Base-by-base conservation (phyloP, 1,140 invertebrate species). In the Mycetomoellerius zeteki region DNA sequence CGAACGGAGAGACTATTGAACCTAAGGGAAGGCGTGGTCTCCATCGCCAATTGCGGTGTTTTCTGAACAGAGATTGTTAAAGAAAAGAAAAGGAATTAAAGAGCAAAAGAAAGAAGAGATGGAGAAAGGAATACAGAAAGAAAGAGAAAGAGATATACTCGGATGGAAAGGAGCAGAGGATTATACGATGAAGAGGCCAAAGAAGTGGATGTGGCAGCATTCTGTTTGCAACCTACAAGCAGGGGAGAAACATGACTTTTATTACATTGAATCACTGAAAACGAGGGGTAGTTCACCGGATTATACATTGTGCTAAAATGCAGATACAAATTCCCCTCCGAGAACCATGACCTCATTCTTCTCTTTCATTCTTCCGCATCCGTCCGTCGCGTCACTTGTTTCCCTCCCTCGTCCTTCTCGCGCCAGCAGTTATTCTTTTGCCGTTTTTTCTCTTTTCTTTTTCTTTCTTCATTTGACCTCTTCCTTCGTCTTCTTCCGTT, bases 241-340 rank as follows among this genome's bases (percentile, higher is more conserved):
- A 16, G 2, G 50, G 16, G 8, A 43, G 52, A 65, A 77, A 21
- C 60, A 80, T 16, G 84, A 80, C 62, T 86, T 80, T 86, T 78
- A 86, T 86, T 78, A 67, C 37, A 78, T 78, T 21, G 52, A 86
- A 30, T 69, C 47, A 64, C 50, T 67, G 24, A 33, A 67, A 78
- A 78, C 43, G 30, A 86, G 37, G 24, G n/a, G 50, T 43, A 56
- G 37, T 78, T 78, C 52, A 67, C n/a, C 47, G 60, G 73, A 67
- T 85, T 86, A 86, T 56, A 86, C 71, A 77, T 50, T 56, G 75
- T 54, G 30, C 64, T 67, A 65, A 86, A 80, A 81, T 81, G 76
- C 76, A 81, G 76, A 81, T 81, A 86, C 75, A 58, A 71, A 71
- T 67, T 81, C 16, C 6, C 33, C 64, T 21, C 43, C 10, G 54